phyloP scores from a whole-genome alignment of 1,140 invertebrate species.

The Pogonomyrmex californicus region DNA sequence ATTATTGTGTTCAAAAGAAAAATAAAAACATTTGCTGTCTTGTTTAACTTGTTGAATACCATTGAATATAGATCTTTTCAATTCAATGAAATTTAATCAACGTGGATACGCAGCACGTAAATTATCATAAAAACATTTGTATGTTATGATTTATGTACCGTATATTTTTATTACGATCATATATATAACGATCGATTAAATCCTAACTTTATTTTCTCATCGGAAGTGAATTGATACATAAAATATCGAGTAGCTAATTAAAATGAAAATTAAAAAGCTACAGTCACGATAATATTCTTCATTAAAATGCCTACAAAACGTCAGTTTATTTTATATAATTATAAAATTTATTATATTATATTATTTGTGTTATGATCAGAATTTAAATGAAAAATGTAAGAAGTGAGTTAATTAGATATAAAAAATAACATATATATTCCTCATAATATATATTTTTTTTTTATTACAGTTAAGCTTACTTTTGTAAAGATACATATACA shows the following conservation, averaged over 20 bases:
- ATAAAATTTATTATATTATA: neutral
- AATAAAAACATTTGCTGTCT: neutral
- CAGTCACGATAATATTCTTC: neutral
- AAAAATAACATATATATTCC: neutral
- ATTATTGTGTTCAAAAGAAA: conserved; percentile 23
- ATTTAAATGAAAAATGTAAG: neutral
- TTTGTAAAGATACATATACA: neutral
- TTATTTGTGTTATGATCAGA: neutral
- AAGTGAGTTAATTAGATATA: neutral
- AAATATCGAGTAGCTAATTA: conserved; percentile 28
- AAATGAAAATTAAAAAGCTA: conserved; percentile 23
- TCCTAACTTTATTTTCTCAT: conserved; percentile 15
- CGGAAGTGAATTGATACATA: neutral
- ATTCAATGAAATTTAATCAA: neutral
- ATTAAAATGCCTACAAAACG: neutral
- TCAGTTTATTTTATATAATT: conserved; percentile 26
- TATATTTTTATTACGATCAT: conserved; percentile 11
- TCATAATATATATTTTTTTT: neutral
- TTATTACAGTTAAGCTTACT: neutral
- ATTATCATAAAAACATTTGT: conserved; percentile 9
- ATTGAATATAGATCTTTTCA: neutral
- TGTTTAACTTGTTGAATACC: neutral
- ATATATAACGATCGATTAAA: conserved; percentile 24
- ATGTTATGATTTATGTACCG: neutral
- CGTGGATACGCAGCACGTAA: neutral